Conservation (phyloP, 2,113 vertebrate species). For the Stomatorhinus ivindoensis region DNA sequence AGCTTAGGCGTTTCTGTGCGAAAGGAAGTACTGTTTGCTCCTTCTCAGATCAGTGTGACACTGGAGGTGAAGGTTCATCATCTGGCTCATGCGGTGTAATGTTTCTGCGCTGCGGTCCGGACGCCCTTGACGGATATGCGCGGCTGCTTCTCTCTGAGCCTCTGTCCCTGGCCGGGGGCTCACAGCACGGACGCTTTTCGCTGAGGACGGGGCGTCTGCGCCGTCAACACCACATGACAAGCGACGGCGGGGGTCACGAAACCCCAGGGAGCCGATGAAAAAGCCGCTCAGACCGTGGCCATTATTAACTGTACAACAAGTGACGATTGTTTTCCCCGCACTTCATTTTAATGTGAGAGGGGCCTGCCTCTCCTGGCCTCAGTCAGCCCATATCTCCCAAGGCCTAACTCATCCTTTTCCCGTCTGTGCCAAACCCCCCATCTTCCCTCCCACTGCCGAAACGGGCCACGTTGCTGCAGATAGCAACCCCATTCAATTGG, state of each 20-base stretch:
- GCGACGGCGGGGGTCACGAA: slow-evolving; percentile 39
- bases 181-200: slow-evolving; percentile 14
- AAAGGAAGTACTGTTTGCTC: background rate
- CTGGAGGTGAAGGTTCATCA: background rate
- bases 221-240: slow-evolving; percentile 48
- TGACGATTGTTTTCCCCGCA: slow-evolving; percentile 22
- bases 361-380: slow-evolving; percentile 16
- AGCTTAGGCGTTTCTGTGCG: background rate
- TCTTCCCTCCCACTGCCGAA: background rate
- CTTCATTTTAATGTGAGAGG: background rate
- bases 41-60: background rate
- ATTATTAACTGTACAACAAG: slow-evolving; percentile 49
- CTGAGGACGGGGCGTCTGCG: slow-evolving; percentile 7
- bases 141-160: background rate
- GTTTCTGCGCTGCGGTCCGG: background rate
- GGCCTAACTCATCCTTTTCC: slow-evolving; percentile 53
- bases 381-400: slow-evolving; percentile 44
- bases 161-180: background rate
- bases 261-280: slow-evolving; percentile 37
- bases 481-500: slow-evolving; percentile 40
- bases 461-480: slow-evolving; percentile 25
- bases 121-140: background rate
- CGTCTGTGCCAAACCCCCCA: slow-evolving; percentile 31
- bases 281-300: slow-evolving; percentile 35
- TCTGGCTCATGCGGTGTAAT: background rate